Evolutionary conservation across 2,888 invertebrate genomes (phyloP), one percentile per base, ranked within the genome.

Genomic region (Agrochola circellaris): DNA sequence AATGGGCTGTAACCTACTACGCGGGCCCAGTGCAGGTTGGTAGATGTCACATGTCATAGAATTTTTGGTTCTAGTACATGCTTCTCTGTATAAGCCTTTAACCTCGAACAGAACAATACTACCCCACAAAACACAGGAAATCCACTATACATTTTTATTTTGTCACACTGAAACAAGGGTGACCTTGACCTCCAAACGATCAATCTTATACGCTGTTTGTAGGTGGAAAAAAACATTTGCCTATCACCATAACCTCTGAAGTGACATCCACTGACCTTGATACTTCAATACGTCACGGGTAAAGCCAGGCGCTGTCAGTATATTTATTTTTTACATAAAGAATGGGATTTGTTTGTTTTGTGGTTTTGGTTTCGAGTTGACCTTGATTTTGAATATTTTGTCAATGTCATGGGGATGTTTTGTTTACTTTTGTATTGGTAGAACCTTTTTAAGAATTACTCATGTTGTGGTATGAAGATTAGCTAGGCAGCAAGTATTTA

Each of bases 251-350:
- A 66, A 86, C 64, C 26, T 51, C 26, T 69, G 48, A 73, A 75
- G n/a, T 66, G 74, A 79, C 78, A 42, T 58, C n/a, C 30, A 17
- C 0, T 66, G 70, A 0, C 85, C 85, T 84, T 77, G 74, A 73
- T 56, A 60, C 60, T 62, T 75, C 85, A 66, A 77, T 77, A 68
- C 23, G 26, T 72, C 69, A 77, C 73, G 71, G 68, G 8, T 56
- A 34, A 64, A 20, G 17, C 23, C 20, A 48, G 60, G 13, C 30
- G 8, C 9, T 54, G 58, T 38, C 54, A 15, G 26, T n/a, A 58
- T 58, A 61, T 64, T 65, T 72, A 69, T 66, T 78, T 30, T 65
- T 34, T 34, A 42, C 56, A 17, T 66, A 34, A 26, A 61, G 23
- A 64, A 73, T 56, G 15, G 58, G 51, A 13, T 62, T 30, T 45